These are phyloP conservation scores for Cyrtodaria siliqua DNA, from an alignment of 2,888 invertebrate species.

Conservation along the genomic window DNA sequence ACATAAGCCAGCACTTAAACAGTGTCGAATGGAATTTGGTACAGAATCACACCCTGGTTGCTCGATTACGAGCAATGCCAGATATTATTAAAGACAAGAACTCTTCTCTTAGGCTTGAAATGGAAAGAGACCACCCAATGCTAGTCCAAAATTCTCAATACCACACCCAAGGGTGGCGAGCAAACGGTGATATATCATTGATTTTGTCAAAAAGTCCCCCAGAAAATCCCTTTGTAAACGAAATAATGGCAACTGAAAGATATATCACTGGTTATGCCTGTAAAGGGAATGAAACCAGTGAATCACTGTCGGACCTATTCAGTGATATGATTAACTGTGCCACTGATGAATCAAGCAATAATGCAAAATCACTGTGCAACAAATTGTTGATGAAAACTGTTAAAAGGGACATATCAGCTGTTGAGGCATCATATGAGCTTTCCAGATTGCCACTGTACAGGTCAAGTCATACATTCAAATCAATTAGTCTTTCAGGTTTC, in stretches of 20 bases:
- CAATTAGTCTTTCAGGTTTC: slow-evolving; percentile 58
- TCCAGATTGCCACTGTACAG: slow-evolving; percentile 47
- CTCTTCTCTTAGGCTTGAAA: slow-evolving; percentile 63
- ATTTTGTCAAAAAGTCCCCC: slow-evolving; percentile 68
- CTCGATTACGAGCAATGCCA: no score
- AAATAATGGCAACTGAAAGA: slow-evolving; percentile 44
- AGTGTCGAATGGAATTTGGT: no score
- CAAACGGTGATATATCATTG: slow-evolving; percentile 69
- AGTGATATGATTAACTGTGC: slow-evolving; percentile 37
- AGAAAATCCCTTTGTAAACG: slow-evolving; percentile 59
- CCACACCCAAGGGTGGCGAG: slow-evolving; percentile 69
- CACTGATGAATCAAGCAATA: slow-evolving; percentile 19
- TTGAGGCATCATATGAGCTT: slow-evolving; percentile 58
- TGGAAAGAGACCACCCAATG: slow-evolving; percentile 65
- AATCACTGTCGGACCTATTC: slow-evolving; percentile 56
- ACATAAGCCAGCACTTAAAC: no score
- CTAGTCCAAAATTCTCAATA: slow-evolving; percentile 64
- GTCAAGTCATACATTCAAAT: slow-evolving; percentile 59
- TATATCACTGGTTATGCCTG: slow-evolving; percentile 59
- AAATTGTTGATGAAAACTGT: slow-evolving; percentile 62
- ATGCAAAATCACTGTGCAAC: slow-evolving; percentile 44
- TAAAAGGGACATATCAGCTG: slow-evolving; percentile 64
- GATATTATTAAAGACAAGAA: slow-evolving; percentile 61
- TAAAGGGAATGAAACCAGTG: slow-evolving; percentile 36
- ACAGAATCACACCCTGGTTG: no score